These are phyloP conservation scores for Theristicus caerulescens DNA, from an alignment of 2,113 vertebrate species.

Conservation along the genomic window DNA sequence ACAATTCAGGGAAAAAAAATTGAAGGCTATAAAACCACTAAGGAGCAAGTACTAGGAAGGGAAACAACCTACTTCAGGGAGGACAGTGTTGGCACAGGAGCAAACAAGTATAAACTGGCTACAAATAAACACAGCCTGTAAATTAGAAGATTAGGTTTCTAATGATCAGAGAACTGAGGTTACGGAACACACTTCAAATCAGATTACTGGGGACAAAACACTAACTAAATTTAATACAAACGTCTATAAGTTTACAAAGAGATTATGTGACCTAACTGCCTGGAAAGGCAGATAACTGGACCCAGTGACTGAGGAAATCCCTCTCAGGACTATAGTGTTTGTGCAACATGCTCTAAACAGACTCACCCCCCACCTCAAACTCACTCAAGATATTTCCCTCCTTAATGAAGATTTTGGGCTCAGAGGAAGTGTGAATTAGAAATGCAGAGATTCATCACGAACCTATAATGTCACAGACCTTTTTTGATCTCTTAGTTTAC, in stretches of 20 bases:
- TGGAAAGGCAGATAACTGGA: not conserved
- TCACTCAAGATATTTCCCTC: not conserved
- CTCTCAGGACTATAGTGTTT: not conserved
- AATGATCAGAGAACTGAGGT: conserved; percentile 46
- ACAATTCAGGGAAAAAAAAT: not conserved
- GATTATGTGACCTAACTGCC: not conserved
- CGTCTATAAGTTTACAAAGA: not conserved
- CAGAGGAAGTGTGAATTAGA: not conserved
- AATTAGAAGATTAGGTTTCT: conserved; percentile 57
- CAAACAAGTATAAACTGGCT: conserved; percentile 39
- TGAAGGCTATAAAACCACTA: not conserved
- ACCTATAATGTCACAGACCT: not conserved
- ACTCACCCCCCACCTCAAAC: not conserved
- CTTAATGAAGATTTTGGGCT: not conserved
- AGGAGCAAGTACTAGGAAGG: not conserved
- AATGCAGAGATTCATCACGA: not conserved
- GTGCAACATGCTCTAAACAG: not conserved
- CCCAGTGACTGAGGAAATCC: not conserved
- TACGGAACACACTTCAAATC: conserved; percentile 22
- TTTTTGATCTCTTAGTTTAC: not conserved
- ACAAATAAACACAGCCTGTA: conserved; percentile 21
- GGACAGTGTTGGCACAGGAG: conserved; percentile 17
- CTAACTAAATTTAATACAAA: conserved; percentile 20
- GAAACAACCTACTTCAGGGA: not conserved
- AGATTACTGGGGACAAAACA: conserved; percentile 32